phyloP scores from a whole-genome alignment of 2,888 invertebrate species.

The Drosophila hamatofila region DNA sequence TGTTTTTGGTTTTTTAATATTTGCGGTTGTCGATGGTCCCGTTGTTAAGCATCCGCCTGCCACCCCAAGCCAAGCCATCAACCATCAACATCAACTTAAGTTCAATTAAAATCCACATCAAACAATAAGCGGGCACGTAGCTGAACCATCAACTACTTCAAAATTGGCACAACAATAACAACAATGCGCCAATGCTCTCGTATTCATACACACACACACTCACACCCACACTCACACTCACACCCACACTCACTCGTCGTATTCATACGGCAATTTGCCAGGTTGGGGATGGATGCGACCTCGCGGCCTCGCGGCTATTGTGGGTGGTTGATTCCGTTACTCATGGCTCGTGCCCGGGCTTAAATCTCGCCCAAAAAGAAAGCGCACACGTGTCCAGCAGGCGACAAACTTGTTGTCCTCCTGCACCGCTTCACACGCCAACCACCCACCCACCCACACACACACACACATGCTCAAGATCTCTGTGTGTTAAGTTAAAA shows the following conservation, averaged over 20 bases:
- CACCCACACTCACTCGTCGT: slow-evolving; percentile 4
- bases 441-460: background rate
- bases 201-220: slow-evolving; percentile 18
- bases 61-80: slow-evolving; percentile 26
- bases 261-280: slow-evolving; percentile 24
- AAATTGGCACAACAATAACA: slow-evolving; percentile 67
- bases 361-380: slow-evolving; percentile 61
- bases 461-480: background rate
- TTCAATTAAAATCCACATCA: slow-evolving; percentile 85
- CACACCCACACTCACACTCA: background rate
- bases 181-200: slow-evolving; percentile 40
- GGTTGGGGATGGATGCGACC: slow-evolving; percentile 4
- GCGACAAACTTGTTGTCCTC: slow-evolving; percentile 75
- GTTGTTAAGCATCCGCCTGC: slow-evolving; percentile 61
- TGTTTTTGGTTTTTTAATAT: slow-evolving; percentile 64
- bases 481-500: slow-evolving; percentile 47
- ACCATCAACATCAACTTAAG: slow-evolving; percentile 83
- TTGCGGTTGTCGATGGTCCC: slow-evolving; percentile 69
- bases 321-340: slow-evolving; percentile 50
- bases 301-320: slow-evolving; percentile 49
- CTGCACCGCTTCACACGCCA: slow-evolving; percentile 43
- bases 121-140: slow-evolving; percentile 84
- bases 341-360: slow-evolving; percentile 66
- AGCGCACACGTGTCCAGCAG: slow-evolving; percentile 69
- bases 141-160: slow-evolving; percentile 70